Base-by-base conservation (phyloP, 1,140 invertebrate species). In the Marisa cornuarietis region DNA sequence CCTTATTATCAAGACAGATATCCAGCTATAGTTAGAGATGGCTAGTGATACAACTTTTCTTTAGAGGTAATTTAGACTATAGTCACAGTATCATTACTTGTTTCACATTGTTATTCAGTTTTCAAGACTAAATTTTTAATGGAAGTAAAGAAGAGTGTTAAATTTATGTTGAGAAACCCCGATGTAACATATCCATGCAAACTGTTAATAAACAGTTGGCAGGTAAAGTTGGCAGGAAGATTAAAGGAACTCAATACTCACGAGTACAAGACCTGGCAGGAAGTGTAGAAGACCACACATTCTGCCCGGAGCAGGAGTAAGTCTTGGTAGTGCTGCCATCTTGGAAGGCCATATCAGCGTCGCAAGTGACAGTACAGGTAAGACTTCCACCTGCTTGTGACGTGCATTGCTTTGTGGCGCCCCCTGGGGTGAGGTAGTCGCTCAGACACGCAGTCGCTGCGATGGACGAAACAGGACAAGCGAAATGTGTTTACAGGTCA, bases 241-340 rank as follows among this genome's bases (percentile, higher is more conserved):
- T 42, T 42, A 0, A 42, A 42, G 31, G 31, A n/a, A 42, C 31
- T 42, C 3, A 42, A 42, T 75, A 83, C 83, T 80, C 73, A 84
- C 82, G 13, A 26, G 79, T 24, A 76, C 83, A 84, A 24, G 72
- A 13, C 13, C 49, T 49, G 18, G 72, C 72, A 58, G 76, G 72
- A 11, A 79, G 18, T 10, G 71, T 16, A 18, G 83, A 82, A 31
- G 68, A 66, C 83, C 83, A 84, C 4, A 71, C 71, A 69, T 84
- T 83, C 18, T 20, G 26, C 31, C 80, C 80, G 20, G 66, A 31
- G 66, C 83, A 84, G 13, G 61, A 51, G 71, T 81, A 84, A 22
- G 26, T 26, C 42, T 69, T 76, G 22, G 61, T 63, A 3, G 13
- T 69, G 20, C 52, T 49, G n/a, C 82, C 82, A 82, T 82, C 78